phyloP scores from a whole-genome alignment of 2,797 vertebrate species.

The Carduelis carduelis region DNA sequence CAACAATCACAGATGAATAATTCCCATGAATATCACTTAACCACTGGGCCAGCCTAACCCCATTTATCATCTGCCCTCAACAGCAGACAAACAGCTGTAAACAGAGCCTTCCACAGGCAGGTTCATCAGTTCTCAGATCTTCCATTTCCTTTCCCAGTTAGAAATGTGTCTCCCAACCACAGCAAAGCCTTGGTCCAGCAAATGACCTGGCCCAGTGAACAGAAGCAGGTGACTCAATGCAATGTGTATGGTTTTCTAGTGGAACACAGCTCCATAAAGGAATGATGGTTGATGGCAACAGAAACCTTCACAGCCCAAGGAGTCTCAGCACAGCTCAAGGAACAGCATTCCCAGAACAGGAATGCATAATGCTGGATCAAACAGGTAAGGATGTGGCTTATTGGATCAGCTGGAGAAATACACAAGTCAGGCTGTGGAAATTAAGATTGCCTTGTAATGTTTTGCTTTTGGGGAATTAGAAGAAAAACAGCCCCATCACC shows the following conservation, averaged over 20 bases:
- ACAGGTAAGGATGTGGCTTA: neutral
- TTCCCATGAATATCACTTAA: constrained; percentile 37
- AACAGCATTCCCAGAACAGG: neutral
- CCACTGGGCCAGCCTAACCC: neutral
- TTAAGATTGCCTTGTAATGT: neutral
- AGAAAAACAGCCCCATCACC: neutral
- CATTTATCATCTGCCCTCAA: constrained; percentile 2
- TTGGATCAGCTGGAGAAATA: neutral
- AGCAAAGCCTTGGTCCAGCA: neutral
- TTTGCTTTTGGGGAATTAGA: neutral
- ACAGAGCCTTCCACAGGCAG: neutral
- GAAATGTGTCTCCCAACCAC: neutral
- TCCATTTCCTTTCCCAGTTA: neutral
- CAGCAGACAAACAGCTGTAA: neutral
- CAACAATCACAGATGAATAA: constrained; percentile 43
- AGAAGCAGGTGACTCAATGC: neutral
- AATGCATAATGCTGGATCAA: neutral
- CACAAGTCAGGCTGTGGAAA: neutral
- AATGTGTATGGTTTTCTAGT: neutral
- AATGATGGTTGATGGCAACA: neutral
- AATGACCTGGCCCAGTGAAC: neutral
- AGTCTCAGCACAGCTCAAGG: neutral
- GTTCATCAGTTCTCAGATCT: neutral
- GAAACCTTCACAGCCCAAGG: neutral
- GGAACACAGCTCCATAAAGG: neutral